Evolutionary conservation across 2,113 vertebrate genomes (phyloP), one percentile per base, ranked within the genome.

Genomic region (Prunella fulvescens): DNA sequence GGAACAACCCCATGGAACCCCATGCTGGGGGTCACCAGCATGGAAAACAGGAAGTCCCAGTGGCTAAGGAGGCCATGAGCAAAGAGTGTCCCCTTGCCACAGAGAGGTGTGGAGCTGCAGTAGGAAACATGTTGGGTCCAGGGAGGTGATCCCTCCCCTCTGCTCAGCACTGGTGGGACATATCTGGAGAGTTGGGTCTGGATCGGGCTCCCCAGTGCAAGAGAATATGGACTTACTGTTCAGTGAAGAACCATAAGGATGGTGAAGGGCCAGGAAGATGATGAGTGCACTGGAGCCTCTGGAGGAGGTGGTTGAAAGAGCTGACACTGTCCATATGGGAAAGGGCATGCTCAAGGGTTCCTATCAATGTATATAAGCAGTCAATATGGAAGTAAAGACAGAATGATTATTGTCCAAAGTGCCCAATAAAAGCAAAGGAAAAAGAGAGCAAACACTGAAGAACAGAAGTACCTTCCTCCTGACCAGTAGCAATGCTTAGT

Each of bases 1-100:
- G 15, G 4, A 66, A 6, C 7, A 56, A 19, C 9, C 3, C 12
- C 11, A 14, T 18, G 19, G 22, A 78, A 24, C 15, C 31, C 48
- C 16, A 8, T 45, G 7, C 2, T 53, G 12, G 23, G 20, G 7
- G 6, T 10, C 40, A n/a, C 6, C 0, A 1, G 6, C 1, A 15
- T n/a, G 48, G 44, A 69, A 53, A 76, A 19, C 8, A 57, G 14
- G 29, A 82, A 8, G 4, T 51, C 9, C 26, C 10, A 6, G 26
- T n/a, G 44, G 44, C 28, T 29, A 79, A 28, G 22, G 11, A 51
- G 8, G 47, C n/a, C 10, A 35, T 23, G 10, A 91, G 9, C 9
- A 44, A 13, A 54, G 10, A 66, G 8, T 47, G 20, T 22, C 22
- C 3, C 20, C 24, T 67, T 66, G 7, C 12, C 1, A 4, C 19